Evolutionary conservation across 1,140 invertebrate genomes (phyloP).

Genomic region (Wasmannia auropunctata): DNA sequence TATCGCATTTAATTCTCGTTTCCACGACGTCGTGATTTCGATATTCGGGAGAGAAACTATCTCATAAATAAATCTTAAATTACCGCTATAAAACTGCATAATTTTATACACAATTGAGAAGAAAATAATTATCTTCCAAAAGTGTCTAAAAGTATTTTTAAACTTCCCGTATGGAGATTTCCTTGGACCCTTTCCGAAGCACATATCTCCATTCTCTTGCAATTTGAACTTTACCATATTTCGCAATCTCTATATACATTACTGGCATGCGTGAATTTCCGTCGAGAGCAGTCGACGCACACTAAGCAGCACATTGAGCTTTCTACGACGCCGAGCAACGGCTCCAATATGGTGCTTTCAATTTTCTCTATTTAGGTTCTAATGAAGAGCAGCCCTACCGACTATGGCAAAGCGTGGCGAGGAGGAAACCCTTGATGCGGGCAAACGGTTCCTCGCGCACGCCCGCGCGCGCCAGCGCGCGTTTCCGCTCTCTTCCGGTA

Average conservation of each 20-base stretch:
- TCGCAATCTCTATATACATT: slow-evolving; percentile 32
- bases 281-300: slow-evolving; percentile 27
- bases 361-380: slow-evolving; percentile 80
- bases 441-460: slow-evolving; percentile 57
- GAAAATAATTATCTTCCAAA: not conserved
- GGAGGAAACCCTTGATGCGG: slow-evolving; percentile 65
- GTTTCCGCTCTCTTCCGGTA: slow-evolving; percentile 48
- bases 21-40: not conserved
- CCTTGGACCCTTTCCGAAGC: not conserved
- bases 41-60: not conserved
- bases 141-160: not conserved
- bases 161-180: not conserved
- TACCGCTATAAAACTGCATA: not conserved
- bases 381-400: slow-evolving; percentile 77
- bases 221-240: slow-evolving; percentile 31
- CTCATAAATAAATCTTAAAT: not conserved
- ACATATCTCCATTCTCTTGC: not conserved
- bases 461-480: too few relatives aligned
- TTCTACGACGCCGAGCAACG: slow-evolving; percentile 42
- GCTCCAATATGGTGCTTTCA: slow-evolving; percentile 78
- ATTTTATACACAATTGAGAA: not conserved
- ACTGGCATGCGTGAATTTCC: slow-evolving; percentile 35
- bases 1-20: slow-evolving; percentile 22
- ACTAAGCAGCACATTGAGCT: slow-evolving; percentile 44
- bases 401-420: slow-evolving; percentile 65